phyloP scores from a whole-genome alignment of 2,113 vertebrate genomes.

The Catharus bicknelli region DNA sequence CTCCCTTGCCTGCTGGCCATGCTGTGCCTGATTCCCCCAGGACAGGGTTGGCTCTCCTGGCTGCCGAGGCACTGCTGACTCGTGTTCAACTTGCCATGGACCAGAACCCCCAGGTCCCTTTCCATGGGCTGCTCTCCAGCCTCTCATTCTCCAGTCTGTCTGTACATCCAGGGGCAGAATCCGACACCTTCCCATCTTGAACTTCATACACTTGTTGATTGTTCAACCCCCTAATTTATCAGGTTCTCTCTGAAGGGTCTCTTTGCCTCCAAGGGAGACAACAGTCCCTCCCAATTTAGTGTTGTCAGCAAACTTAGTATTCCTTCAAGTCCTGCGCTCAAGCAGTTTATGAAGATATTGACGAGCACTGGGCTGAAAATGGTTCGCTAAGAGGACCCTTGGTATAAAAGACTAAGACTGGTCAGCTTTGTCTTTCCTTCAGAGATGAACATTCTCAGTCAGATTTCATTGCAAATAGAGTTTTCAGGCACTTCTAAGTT shows the following conservation, averaged over 20 bases:
- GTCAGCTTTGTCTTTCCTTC: neutral
- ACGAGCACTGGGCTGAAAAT: neutral
- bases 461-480: neutral
- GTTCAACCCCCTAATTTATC: neutral
- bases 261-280: neutral
- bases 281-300: neutral
- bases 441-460: neutral
- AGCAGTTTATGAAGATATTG: neutral
- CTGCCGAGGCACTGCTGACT: neutral
- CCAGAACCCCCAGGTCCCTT: neutral
- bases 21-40: neutral
- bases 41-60: fast-evolving
- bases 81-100: fast-evolving
- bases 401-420: neutral
- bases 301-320: fast-evolving
- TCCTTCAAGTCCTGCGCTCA: fast-evolving
- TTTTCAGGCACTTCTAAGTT: neutral
- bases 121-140: fast-evolving
- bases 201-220: fast-evolving
- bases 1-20: neutral
- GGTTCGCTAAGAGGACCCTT: neutral
- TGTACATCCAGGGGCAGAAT: fast-evolving
- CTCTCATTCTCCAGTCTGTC: neutral
- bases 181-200: fast-evolving
- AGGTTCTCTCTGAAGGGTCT: neutral